A percentile compares a stretch with the other conserved stretches of the same genome.
phyloP scores from a whole-genome alignment of 2,888 invertebrate species.

The Xestia xanthographa region DNA sequence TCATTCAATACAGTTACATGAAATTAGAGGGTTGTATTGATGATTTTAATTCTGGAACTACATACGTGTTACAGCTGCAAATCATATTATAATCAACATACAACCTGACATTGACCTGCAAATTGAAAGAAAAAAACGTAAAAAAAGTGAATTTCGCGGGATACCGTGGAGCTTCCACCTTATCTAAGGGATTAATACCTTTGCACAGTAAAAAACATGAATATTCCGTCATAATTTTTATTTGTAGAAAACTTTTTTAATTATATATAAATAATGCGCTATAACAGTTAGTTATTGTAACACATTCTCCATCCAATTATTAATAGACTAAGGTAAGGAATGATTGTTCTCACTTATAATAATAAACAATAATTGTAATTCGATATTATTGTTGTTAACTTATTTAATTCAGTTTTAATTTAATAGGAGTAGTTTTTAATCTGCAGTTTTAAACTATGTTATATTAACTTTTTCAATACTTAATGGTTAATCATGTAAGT shows the following conservation, averaged over 20 bases:
- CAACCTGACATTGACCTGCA: too few species aligned
- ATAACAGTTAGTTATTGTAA: constrained; percentile 53
- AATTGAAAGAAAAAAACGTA: too few species aligned
- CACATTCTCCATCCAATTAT: constrained; percentile 54
- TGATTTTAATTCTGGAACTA: too few species aligned
- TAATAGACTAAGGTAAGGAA: constrained; percentile 62
- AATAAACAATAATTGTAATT: constrained; percentile 38
- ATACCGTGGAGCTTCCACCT: too few species aligned
- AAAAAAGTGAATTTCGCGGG: too few species aligned
- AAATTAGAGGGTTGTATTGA: too few species aligned
- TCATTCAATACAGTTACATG: too few species aligned
- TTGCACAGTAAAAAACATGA: not conserved
- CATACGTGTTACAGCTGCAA: too few species aligned
- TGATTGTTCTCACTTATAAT: constrained; percentile 58
- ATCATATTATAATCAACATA: too few species aligned
- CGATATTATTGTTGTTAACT: constrained; percentile 28
- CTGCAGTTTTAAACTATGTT: not conserved
- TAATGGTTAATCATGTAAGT: constrained; percentile 12
- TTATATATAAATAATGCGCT: constrained; percentile 56
- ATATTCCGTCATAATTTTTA: constrained; percentile 52
- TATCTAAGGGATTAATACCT: too few species aligned
- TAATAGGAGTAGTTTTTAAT: not conserved
- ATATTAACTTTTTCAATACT: not conserved
- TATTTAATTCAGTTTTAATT: constrained; percentile 15
- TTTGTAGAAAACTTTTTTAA: constrained; percentile 63